Evolutionary conservation across 2,888 invertebrate genomes (phyloP).

Genomic region (Scelioninae gen. 2): DNA sequence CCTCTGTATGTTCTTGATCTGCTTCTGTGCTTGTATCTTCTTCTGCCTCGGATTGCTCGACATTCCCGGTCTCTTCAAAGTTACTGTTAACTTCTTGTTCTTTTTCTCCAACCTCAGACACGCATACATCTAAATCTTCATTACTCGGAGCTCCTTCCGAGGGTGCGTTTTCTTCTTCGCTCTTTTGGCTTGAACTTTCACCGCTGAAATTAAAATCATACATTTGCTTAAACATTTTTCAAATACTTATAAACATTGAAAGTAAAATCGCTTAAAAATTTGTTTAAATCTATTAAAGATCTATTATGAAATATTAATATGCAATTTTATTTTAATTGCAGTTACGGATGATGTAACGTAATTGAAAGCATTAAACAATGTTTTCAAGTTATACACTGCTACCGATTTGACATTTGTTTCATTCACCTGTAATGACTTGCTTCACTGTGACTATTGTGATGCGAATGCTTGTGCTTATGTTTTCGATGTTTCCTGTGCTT

Average conservation of each 20-base stretch:
- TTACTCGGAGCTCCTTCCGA: conserved; percentile 17
- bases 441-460: conserved; percentile 87
- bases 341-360: no score
- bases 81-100: conserved; percentile 75
- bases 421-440: conserved; percentile 76
- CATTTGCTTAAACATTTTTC: no score
- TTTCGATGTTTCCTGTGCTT: conserved; percentile 78
- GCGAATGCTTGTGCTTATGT: conserved; percentile 87
- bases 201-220: conserved; percentile 66
- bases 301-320: no score
- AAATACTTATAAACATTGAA: no score
- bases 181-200: conserved; percentile 70
- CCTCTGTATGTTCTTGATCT: conserved; percentile 73
- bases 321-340: no score
- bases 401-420: not conserved
- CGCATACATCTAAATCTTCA: conserved; percentile 45
- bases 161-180: conserved; percentile 67
- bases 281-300: no score
- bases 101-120: conserved; percentile 75
- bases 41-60: conserved; percentile 63
- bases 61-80: conserved; percentile 72
- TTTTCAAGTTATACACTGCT: no score
- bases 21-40: conserved; percentile 64
- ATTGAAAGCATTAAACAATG: no score
- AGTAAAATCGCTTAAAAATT: no score